Base-by-base conservation (phyloP, 2,888 invertebrate genomes). In the Nymphalis c-album region DNA sequence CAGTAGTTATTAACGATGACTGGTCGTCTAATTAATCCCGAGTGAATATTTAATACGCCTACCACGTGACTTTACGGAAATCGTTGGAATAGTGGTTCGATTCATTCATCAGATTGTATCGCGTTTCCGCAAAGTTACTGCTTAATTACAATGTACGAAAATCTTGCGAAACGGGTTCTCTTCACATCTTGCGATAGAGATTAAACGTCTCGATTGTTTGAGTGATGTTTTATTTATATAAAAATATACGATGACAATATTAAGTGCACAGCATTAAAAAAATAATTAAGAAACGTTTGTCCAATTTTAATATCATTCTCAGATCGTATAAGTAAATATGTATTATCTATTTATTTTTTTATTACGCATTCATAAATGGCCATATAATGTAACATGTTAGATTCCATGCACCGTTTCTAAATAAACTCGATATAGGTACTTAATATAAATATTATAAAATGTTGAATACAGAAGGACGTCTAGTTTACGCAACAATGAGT, bases 391-490 rank as follows among this genome's bases (percentile, higher is more conserved):
- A 13, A 40, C 40, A 31, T 7, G n/a, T 17, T 7, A 53, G 31
- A 53, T 31, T 55, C 31, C 53, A 31, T 53, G n/a, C n/a, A 53
- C n/a, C 17, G 8, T 55, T 55, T 22, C 26, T 26, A 51, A 26
- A 22, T 22, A 22, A 55, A 55, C 26, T n/a, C 26, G 7, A 55
- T n/a, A 17, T 55, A n/a, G n/a, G n/a, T n/a, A n/a, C n/a, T n/a
- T n/a, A 31, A 31, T 50, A 50, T 50, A 8, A 55, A 63, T 55
- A 48, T 20, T 13, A 64, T 22, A 60, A 60, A 65, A 60, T 53
- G 65, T 64, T 59, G 59, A 46, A 65, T 55, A 35, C 55, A 65
- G 79, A 83, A 82, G 81, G 82, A 80, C 81, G 76, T 64, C 74
- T 66, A 67, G 73, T 73, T 81, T 76, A 73, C 75, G 78, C 81